Evolutionary conservation across 2,797 vertebrate species (phyloP), one percentile per base, ranked within the genome.

Genomic region (Mus spretus): DNA sequence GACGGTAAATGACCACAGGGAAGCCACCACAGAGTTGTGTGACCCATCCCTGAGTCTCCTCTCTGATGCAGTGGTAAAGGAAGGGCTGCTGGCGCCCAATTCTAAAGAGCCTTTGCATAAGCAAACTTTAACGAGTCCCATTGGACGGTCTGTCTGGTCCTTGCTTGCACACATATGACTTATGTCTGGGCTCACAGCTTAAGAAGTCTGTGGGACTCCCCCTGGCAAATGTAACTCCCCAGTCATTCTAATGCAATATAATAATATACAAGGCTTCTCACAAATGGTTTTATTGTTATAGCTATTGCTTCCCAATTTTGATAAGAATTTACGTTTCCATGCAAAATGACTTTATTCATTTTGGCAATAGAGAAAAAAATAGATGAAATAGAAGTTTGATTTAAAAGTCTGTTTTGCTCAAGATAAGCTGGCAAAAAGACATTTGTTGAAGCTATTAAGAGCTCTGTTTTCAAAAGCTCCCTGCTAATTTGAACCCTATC

Each of bases 381-480:
- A 97, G 94, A 98, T 98, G 95, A 98, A 98, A 97, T 89, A 92
- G 84, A 97, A 97, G 93, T 97, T 97, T 98, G 95, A 97, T 97
- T 97, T 96, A 95, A 95, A 97, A 96, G 96, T 96, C 93, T 98
- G 96, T 97, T 97, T 97, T 95, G 89, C 93, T 92, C 82, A 93
- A 97, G 97, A 98, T 98, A 97, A 98, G 97, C 95, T 89, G 10
- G 96, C 92, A 86, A 95, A 97, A 97, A 96, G 91, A 95, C 88
- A 94, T 96, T 97, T 95, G 63, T 96, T 67, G 95, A 93, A 96
- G 84, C 79, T 96, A 95, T 92, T 74, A 93, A 96, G 82, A 88
- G 70, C 87, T 1, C 1, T 90, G 28, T 96, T 97, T 97, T 98
- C 78, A 96, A 95, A 98, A 92, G 93, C 95, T 97, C 50, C 44